Conservation (phyloP, 1,140 invertebrate species). For the Zaprionus africanus region DNA sequence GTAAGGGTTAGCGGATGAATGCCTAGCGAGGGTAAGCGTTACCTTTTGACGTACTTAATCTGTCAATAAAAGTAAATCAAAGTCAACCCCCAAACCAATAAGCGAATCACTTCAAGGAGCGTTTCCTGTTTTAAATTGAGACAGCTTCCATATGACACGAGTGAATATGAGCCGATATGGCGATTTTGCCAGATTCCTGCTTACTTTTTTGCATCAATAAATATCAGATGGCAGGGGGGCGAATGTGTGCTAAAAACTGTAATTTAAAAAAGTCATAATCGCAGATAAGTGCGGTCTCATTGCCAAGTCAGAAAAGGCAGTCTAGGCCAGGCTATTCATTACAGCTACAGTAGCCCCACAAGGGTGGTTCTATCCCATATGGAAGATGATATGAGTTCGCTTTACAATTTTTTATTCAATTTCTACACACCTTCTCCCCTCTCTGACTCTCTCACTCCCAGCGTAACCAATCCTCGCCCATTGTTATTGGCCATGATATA, state of each 20-base stretch:
- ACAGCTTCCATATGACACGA: constrained; percentile 61
- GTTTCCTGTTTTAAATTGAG: constrained; percentile 84
- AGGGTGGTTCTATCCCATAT: constrained; percentile 43
- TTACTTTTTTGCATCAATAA: constrained; percentile 58
- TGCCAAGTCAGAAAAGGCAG: constrained; percentile 64
- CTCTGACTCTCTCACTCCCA: background rate
- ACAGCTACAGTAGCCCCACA: constrained; percentile 54
- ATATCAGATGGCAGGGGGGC: constrained; percentile 53
- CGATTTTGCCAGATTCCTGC: constrained; percentile 60
- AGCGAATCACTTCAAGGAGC: constrained; percentile 71
- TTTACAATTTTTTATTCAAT: constrained; percentile 65
- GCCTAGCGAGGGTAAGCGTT: constrained; percentile 45
- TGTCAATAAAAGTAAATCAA: constrained; percentile 84
- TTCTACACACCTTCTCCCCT: constrained; percentile 41
- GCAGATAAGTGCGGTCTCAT: constrained; percentile 84
- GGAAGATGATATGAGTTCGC: constrained; percentile 34
- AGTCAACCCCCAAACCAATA: constrained; percentile 67
- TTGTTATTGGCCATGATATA: constrained; percentile 73
- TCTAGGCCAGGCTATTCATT: constrained; percentile 78
- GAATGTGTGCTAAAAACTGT: constrained; percentile 80
- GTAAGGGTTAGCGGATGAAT: constrained; percentile 5
- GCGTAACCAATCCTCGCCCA: constrained; percentile 62
- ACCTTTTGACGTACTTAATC: constrained; percentile 81
- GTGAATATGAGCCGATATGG: constrained; percentile 69
- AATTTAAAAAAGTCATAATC: constrained; percentile 84